Percentiles rank a stretch among this genome's conserved stretches.
Evolutionary conservation across 2,888 invertebrate genomes (phyloP).

Genomic region (Thera obeliscata): DNA sequence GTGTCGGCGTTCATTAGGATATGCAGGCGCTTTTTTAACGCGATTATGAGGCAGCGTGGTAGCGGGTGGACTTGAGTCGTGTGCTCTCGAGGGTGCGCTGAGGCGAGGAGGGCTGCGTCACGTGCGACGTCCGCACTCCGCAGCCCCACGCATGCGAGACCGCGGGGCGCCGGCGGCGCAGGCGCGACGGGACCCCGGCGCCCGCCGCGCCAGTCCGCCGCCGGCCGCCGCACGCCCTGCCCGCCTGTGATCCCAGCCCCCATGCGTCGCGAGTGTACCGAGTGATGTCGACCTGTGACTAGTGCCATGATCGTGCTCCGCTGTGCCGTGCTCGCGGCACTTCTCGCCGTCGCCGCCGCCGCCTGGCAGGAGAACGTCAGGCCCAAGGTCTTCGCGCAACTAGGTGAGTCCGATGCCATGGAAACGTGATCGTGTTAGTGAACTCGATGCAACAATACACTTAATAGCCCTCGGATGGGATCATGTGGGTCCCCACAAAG

Average conservation of each 20-base stretch:
- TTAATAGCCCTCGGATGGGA: slow-evolving; percentile 60
- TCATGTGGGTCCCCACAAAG: slow-evolving; percentile 56
- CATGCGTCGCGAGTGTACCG: slow-evolving; percentile 73
- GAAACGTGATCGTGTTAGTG: slow-evolving; percentile 63
- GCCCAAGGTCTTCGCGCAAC: slow-evolving; percentile 96
- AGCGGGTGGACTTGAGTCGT: slow-evolving; percentile 38
- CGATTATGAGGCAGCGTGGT: slow-evolving; percentile 81
- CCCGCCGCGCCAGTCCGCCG: slow-evolving; percentile 79
- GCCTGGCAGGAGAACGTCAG: slow-evolving; percentile 96
- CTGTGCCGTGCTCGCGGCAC: slow-evolving; percentile 80
- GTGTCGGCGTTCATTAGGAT: slow-evolving; percentile 78
- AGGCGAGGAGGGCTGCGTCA: slow-evolving; percentile 83
- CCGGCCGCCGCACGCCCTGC: slow-evolving; percentile 82
- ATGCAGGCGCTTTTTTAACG: slow-evolving; percentile 81
- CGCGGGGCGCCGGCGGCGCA: slow-evolving; percentile 78
- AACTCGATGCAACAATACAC: slow-evolving; percentile 68
- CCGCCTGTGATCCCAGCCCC: slow-evolving; percentile 55
- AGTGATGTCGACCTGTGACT: slow-evolving; percentile 83
- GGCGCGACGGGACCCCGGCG: slow-evolving; percentile 74
- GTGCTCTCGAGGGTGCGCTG: slow-evolving; percentile 64
- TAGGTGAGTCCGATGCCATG: slow-evolving; percentile 88
- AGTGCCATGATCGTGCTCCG: slow-evolving; percentile 82
- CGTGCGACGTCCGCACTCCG: slow-evolving; percentile 83
- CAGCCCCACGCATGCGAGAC: slow-evolving; percentile 84
- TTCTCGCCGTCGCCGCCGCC: slow-evolving; percentile 83